Conservation (phyloP, 2,113 vertebrate species). For the Herpailurus yagouaroundi region DNA sequence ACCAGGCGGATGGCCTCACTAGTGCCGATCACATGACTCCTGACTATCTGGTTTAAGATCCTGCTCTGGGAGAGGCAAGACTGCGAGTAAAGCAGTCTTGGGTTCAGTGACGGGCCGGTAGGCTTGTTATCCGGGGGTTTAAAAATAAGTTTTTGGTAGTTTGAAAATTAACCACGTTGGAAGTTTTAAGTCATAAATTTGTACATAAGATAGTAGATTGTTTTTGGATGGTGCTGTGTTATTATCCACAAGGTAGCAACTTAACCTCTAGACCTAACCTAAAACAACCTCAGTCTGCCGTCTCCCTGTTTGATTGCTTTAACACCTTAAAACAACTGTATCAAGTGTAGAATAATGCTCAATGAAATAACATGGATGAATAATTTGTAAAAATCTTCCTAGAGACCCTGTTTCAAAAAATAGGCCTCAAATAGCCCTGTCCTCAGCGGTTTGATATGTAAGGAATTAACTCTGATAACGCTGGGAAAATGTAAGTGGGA, state of each 20-base stretch:
- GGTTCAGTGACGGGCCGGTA: not conserved
- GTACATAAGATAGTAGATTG: not conserved
- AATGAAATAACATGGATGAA: not conserved
- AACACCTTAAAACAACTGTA: too few species aligned
- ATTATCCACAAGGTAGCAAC: constrained; percentile 49
- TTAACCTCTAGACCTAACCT: not conserved
- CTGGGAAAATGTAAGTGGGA: not conserved
- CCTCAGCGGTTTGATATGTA: not conserved
- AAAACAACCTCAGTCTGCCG: not conserved
- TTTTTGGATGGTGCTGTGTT: not conserved
- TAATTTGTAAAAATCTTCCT: not conserved
- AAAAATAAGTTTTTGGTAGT: not conserved
- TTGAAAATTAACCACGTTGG: not conserved
- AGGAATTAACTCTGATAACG: not conserved
- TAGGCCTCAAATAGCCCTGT: not conserved
- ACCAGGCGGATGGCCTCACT: not conserved
- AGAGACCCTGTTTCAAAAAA: not conserved
- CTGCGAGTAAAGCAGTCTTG: not conserved
- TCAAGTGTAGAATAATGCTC: not conserved
- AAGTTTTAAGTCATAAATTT: not conserved
- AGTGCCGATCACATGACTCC: not conserved
- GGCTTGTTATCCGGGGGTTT: not conserved
- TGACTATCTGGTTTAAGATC: not conserved
- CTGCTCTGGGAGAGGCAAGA: not conserved
- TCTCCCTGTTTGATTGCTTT: not conserved